These are phyloP conservation scores for Mustela nigripes DNA, from an alignment of 2,113 vertebrate species.

Conservation along the genomic window DNA sequence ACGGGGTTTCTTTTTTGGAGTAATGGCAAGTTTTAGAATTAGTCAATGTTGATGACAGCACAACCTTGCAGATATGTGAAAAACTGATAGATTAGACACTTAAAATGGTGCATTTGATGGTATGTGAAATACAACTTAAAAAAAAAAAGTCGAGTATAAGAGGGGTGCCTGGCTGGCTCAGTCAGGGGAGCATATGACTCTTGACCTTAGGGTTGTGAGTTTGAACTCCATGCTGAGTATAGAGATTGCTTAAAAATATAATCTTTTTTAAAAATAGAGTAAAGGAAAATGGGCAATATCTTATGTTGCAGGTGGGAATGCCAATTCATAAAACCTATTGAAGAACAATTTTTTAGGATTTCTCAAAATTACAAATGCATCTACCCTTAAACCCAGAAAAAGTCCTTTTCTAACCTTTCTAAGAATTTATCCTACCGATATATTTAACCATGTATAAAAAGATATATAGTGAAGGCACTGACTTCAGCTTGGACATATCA, in stretches of 20 bases:
- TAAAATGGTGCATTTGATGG: not conserved
- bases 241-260: not conserved
- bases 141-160: not conserved
- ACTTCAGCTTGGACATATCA: not conserved
- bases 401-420: not conserved
- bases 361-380: slow-evolving; percentile 25
- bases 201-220: not conserved
- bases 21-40: not conserved
- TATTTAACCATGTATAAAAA: slow-evolving; percentile 18
- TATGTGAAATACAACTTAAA: not conserved
- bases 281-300: not conserved
- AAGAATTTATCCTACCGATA: not conserved
- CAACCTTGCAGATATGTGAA: not conserved
- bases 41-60: not conserved
- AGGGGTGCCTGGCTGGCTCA: not conserved
- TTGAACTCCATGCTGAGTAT: not conserved
- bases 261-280: not conserved
- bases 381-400: not conserved
- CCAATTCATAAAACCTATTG: not conserved
- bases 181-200: not conserved
- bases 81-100: not conserved
- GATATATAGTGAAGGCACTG: not conserved
- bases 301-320: not conserved
- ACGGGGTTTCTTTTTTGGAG: not conserved
- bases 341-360: not conserved